Percentiles rank a stretch among this genome's conserved stretches.
These are phyloP conservation scores for Zelostemma sp. DNA, from an alignment of 1,140 invertebrate genomes.

Conservation along the genomic window DNA sequence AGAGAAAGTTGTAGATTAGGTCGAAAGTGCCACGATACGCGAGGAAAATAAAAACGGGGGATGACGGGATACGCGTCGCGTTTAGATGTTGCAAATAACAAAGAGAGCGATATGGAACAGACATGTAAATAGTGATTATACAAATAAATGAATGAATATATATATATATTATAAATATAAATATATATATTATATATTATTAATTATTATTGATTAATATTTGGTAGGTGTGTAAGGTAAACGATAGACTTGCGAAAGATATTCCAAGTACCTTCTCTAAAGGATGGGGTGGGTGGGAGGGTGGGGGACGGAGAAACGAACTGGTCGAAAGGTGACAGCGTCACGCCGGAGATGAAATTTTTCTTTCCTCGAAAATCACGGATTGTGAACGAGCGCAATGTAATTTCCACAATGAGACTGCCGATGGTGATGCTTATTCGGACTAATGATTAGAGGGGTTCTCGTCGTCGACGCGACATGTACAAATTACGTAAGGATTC, in stretches of 20 bases:
- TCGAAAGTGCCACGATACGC: conserved; percentile 48
- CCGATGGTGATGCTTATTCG: conserved; percentile 19
- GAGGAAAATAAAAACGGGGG: conserved; percentile 25
- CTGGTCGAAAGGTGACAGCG: conserved; percentile 3
- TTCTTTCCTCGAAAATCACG: conserved; percentile 11
- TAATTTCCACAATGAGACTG: conserved; percentile 19
- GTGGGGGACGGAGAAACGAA: conserved; percentile 6
- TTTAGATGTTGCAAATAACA: conserved; percentile 33
- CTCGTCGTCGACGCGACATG: conserved; percentile 15
- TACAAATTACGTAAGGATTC: conserved; percentile 29
- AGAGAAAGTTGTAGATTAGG: conserved; percentile 44
- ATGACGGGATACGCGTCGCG: conserved; percentile 11
- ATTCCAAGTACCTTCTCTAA: conserved; percentile 64
- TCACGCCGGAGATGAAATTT: neutral
- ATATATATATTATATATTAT: conserved; percentile 54
- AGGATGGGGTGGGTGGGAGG: conserved; percentile 29
- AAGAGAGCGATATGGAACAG: conserved; percentile 53
- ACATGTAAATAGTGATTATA: conserved; percentile 65
- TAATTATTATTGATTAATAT: conserved; percentile 56
- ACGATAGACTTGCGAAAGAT: conserved; percentile 59
- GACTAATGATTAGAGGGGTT: conserved; percentile 8
- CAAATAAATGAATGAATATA: conserved; percentile 50
- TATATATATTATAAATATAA: conserved; percentile 46
- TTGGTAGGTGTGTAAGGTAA: conserved; percentile 62
- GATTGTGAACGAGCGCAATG: conserved; percentile 7